These are phyloP conservation scores for Caradrina clavipalpis DNA, from an alignment of 2,888 invertebrate species.

Conservation along the genomic window DNA sequence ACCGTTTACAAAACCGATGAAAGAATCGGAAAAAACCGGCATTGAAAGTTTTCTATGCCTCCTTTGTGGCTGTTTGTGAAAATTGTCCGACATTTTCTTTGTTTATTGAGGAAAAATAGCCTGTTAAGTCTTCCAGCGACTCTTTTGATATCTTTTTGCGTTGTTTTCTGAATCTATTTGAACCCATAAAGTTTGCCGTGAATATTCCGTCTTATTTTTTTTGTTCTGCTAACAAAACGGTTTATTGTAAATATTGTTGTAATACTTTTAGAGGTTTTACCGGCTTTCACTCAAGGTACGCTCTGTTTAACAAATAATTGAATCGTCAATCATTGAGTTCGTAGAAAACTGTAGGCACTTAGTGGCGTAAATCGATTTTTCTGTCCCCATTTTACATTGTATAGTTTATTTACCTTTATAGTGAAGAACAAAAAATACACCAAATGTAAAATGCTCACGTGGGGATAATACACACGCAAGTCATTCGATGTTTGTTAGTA, in stretches of 20 bases:
- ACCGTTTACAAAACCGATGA: slow-evolving; percentile 82
- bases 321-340: slow-evolving; percentile 26
- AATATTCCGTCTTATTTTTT: slow-evolving; percentile 38
- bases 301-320: slow-evolving; percentile 37
- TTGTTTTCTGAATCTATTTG: slow-evolving; percentile 52
- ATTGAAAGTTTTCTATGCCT: slow-evolving; percentile 79
- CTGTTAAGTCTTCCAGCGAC: slow-evolving; percentile 54
- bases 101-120: slow-evolving; percentile 71
- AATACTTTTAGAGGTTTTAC: slow-evolving; percentile 32
- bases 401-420: neutral
- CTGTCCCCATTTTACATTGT: slow-evolving; percentile 7
- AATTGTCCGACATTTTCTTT: slow-evolving; percentile 76
- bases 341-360: slow-evolving; percentile 23
- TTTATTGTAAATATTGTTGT: slow-evolving; percentile 27
- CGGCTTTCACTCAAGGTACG: slow-evolving; percentile 37
- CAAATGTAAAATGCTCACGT: neutral
- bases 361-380: slow-evolving; percentile 27
- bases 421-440: neutral
- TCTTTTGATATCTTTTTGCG: slow-evolving; percentile 45
- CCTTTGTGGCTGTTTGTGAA: slow-evolving; percentile 79
- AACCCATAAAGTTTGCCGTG: slow-evolving; percentile 39
- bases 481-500: slow-evolving; percentile 10
- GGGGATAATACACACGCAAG: neutral
- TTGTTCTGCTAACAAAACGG: slow-evolving; percentile 29
- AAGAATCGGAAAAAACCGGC: slow-evolving; percentile 78